These are phyloP conservation scores for Agrypnia vestita DNA, from an alignment of 1,140 invertebrate genomes.

Conservation along the genomic window DNA sequence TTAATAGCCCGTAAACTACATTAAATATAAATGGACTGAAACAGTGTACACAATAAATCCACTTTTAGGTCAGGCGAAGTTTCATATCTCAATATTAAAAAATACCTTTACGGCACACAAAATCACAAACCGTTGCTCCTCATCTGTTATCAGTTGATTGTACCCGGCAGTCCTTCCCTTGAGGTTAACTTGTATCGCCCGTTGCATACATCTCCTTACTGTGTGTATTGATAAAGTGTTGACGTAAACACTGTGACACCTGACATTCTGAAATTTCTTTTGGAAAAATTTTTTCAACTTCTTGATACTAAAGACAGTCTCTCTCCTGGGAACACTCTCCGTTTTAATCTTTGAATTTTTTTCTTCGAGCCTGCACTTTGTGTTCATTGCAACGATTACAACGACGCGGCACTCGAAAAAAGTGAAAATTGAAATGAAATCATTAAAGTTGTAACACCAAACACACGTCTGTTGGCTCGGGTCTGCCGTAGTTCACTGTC, in stretches of 20 bases:
- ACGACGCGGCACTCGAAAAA: background rate
- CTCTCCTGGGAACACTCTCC: background rate
- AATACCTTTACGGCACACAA: slow-evolving; percentile 26
- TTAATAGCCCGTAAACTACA: too few relatives aligned
- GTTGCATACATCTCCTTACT: slow-evolving; percentile 65
- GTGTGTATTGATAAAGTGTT: slow-evolving; percentile 65
- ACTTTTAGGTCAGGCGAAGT: slow-evolving; percentile 3
- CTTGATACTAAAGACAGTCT: slow-evolving; percentile 40
- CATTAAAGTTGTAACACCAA: background rate
- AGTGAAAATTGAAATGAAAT: background rate
- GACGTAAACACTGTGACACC: slow-evolving; percentile 63
- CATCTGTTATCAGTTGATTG: slow-evolving; percentile 67
- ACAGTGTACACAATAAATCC: too few relatives aligned
- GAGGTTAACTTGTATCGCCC: slow-evolving; percentile 64
- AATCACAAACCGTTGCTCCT: slow-evolving; percentile 69
- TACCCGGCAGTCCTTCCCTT: slow-evolving; percentile 65
- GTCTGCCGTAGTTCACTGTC: slow-evolving; percentile 8
- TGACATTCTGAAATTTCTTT: slow-evolving; percentile 58
- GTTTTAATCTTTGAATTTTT: slow-evolving; percentile 25
- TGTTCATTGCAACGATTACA: slow-evolving; percentile 36
- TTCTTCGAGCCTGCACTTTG: background rate
- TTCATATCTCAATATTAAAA: slow-evolving; percentile 40
- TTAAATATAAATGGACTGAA: too few relatives aligned
- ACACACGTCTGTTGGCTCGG: background rate
- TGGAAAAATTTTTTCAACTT: slow-evolving; percentile 64